These are phyloP conservation scores for Cairina moschata DNA, from an alignment of 2,113 vertebrate species.

Conservation along the genomic window DNA sequence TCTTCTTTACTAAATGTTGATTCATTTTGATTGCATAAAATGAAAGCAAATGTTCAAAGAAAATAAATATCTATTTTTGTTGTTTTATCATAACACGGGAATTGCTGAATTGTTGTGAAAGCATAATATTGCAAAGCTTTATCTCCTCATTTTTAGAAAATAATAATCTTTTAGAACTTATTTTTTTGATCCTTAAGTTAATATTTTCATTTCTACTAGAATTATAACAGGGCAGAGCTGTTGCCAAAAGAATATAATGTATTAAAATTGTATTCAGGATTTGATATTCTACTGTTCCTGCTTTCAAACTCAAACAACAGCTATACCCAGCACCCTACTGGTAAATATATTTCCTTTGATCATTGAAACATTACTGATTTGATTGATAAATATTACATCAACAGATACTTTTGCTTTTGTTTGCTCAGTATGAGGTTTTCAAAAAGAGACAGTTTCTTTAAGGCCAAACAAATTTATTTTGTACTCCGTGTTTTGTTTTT, in stretches of 20 bases:
- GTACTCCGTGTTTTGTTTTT: background rate
- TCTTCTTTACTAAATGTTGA: background rate
- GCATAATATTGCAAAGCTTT: background rate
- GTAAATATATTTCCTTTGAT: conserved; percentile 70
- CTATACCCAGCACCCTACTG: conserved; percentile 1
- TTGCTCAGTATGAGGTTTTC: conserved; percentile 41
- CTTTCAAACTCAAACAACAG: conserved; percentile 26
- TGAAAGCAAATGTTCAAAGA: conserved; percentile 1
- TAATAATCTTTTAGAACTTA: conserved; percentile 31
- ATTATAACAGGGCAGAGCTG: background rate
- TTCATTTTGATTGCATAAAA: background rate
- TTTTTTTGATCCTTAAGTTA: conserved; percentile 14
- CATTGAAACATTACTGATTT: conserved; percentile 39
- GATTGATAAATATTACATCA: conserved; percentile 65
- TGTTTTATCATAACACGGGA: background rate
- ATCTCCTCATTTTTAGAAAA: background rate
- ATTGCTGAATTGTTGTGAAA: conserved; percentile 36
- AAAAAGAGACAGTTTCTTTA: conserved; percentile 12
- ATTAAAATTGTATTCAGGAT: conserved; percentile 61
- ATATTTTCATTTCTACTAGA: conserved; percentile 38
- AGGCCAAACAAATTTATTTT: conserved; percentile 6
- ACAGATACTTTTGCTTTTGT: conserved; percentile 51
- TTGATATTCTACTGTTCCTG: conserved; percentile 34
- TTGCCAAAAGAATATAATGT: conserved; percentile 39
- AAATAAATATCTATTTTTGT: background rate